These are phyloP conservation scores for Zaprionus gabonicus DNA, from an alignment of 1,140 invertebrate genomes.

Conservation along the genomic window DNA sequence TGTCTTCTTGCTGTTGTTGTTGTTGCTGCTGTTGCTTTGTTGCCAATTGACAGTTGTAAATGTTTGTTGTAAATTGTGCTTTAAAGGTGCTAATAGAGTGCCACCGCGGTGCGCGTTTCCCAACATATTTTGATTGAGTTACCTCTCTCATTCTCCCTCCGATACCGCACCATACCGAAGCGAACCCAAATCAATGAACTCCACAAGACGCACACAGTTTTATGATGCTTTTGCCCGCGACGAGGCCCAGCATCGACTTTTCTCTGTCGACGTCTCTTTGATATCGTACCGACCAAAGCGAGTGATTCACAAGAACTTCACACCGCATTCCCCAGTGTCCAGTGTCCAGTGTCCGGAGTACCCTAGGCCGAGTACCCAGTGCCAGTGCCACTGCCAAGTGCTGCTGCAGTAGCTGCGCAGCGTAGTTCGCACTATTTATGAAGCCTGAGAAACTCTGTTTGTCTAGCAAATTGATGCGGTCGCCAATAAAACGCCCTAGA, in stretches of 20 bases:
- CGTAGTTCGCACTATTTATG: constrained; percentile 74
- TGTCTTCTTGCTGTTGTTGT: not conserved
- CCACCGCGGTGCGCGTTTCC: constrained; percentile 79
- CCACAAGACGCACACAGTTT: constrained; percentile 54
- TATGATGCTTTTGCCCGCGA: constrained; percentile 69
- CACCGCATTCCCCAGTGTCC: constrained; percentile 30
- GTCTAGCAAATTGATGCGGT: constrained; percentile 69
- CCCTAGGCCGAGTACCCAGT: not conserved
- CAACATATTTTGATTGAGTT: constrained; percentile 75
- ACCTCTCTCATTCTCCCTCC: constrained; percentile 17
- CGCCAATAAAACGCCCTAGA: constrained; percentile 45
- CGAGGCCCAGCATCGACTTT: constrained; percentile 23
- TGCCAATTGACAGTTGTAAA: constrained; percentile 84
- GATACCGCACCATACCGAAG: constrained; percentile 4
- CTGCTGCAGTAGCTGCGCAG: constrained; percentile 59
- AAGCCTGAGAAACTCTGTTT: constrained; percentile 57
- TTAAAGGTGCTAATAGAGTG: constrained; percentile 84
- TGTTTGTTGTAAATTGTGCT: constrained; percentile 83
- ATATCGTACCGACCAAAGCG: constrained; percentile 69
- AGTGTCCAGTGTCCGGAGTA: not conserved
- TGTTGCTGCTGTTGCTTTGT: constrained; percentile 59
- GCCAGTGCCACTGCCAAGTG: not conserved
- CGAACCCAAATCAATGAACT: constrained; percentile 75
- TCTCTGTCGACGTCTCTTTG: constrained; percentile 58
- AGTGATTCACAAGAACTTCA: constrained; percentile 79